Evolutionary conservation across 1,140 invertebrate species (phyloP).

Genomic region (Catajapyx aquilonaris): DNA sequence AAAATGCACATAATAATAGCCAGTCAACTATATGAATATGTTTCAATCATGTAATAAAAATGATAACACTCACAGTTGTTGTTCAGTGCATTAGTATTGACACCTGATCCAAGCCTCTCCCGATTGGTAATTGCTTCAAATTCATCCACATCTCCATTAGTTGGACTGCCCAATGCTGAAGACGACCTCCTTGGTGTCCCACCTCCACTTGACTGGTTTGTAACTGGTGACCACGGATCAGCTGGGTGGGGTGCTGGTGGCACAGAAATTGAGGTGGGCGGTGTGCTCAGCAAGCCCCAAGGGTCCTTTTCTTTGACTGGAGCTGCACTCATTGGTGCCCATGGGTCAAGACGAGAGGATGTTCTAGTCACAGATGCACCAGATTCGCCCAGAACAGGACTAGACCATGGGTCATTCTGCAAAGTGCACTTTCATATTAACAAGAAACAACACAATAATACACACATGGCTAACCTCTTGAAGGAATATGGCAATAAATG

Average conservation of each 20-base stretch:
- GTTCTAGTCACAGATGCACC: no score
- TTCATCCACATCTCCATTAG: constrained; percentile 49
- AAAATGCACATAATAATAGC: constrained; percentile 11
- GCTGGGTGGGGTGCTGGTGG: constrained; percentile 9
- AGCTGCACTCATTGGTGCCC: no score
- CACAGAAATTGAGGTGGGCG: constrained; percentile 4
- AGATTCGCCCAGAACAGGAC: no score
- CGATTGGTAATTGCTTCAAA: constrained; percentile 61
- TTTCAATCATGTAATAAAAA: not conserved
- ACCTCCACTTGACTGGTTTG: constrained; percentile 22
- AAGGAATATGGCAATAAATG: no score
- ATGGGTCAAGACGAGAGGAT: no score
- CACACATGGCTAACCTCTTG: no score
- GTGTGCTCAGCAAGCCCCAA: no score
- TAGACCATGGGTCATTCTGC: no score
- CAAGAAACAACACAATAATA: no score
- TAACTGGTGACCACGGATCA: constrained; percentile 19
- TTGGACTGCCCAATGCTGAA: constrained; percentile 1
- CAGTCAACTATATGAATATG: no score
- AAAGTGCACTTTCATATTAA: no score
- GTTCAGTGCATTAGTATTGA: constrained; percentile 20
- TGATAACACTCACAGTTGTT: constrained; percentile 17
- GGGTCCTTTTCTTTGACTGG: no score
- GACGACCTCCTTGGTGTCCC: not conserved
- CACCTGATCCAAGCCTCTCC: constrained; percentile 15